phyloP scores from a whole-genome alignment of 1,140 invertebrate species.

The Acromyrmex echinatior region DNA sequence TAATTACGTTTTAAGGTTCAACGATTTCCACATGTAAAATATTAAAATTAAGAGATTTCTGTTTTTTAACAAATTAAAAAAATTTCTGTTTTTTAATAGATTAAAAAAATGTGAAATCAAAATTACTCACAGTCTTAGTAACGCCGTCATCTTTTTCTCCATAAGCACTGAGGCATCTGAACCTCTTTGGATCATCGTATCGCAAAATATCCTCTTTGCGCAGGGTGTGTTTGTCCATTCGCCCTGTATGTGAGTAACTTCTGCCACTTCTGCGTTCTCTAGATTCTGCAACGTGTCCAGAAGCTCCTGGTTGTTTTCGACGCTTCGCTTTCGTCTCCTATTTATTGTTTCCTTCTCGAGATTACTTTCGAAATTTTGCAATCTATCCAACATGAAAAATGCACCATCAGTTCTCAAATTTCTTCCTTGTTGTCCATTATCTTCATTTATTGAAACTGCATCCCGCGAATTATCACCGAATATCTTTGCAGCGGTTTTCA shows the following conservation, averaged over 20 bases:
- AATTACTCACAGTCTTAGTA: constrained; percentile 90
- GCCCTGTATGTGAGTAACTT: constrained; percentile 83
- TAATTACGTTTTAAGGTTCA: neutral
- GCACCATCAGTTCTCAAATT: neutral
- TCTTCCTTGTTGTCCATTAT: neutral
- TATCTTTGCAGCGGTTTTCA: constrained; percentile 25
- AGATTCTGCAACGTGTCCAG: constrained; percentile 87
- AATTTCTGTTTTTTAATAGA: neutral
- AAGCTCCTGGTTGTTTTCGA: constrained; percentile 80
- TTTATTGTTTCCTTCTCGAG: neutral
- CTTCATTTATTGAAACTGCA: neutral
- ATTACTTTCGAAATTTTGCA: neutral
- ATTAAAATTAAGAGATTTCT: neutral
- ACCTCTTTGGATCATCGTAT: constrained; percentile 89
- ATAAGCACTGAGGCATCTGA: constrained; percentile 90
- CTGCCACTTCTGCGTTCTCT: constrained; percentile 84
- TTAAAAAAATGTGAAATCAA: neutral
- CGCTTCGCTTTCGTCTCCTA: constrained; percentile 81
- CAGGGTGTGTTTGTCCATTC: constrained; percentile 92
- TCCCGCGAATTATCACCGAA: neutral
- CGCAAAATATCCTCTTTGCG: constrained; percentile 92
- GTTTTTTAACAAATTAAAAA: neutral
- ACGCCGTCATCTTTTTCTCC: constrained; percentile 92
- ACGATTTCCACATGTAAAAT: neutral
- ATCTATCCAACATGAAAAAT: neutral